These are phyloP conservation scores for Meriones psammophilus DNA, from an alignment of 2,797 vertebrate genomes.

Conservation along the genomic window DNA sequence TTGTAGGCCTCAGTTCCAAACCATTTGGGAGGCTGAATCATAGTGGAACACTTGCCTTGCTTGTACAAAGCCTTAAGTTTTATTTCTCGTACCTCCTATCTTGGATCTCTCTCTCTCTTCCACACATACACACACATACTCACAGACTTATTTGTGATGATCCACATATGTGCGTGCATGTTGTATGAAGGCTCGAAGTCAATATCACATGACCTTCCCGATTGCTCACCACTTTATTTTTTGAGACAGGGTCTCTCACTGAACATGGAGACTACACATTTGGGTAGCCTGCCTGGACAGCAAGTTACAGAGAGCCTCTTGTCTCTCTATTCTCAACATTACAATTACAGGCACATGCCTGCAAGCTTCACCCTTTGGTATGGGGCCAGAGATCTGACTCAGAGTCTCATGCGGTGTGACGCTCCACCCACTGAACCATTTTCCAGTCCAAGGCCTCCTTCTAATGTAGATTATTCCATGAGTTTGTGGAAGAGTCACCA, in stretches of 20 bases:
- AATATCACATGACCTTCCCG: too few species aligned
- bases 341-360: not conserved
- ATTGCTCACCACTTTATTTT: not conserved
- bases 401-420: not conserved
- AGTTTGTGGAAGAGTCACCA: not conserved
- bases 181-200: not conserved
- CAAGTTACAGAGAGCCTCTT: not conserved
- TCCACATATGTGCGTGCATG: not conserved
- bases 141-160: not conserved
- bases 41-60: too few species aligned
- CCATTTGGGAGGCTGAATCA: not conserved
- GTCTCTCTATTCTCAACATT: not conserved
- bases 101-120: not conserved
- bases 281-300: not conserved
- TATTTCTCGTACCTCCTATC: too few species aligned
- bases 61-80: not conserved
- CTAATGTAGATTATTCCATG: not conserved
- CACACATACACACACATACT: not conserved
- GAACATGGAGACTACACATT: not conserved
- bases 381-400: too few species aligned
- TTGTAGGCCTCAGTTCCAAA: not conserved
- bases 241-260: not conserved
- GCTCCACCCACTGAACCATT: not conserved
- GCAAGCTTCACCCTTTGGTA: not conserved
- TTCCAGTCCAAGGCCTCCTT: not conserved